phyloP scores from a whole-genome alignment of 2,888 invertebrate species.

The Acanthopleura granulata region DNA sequence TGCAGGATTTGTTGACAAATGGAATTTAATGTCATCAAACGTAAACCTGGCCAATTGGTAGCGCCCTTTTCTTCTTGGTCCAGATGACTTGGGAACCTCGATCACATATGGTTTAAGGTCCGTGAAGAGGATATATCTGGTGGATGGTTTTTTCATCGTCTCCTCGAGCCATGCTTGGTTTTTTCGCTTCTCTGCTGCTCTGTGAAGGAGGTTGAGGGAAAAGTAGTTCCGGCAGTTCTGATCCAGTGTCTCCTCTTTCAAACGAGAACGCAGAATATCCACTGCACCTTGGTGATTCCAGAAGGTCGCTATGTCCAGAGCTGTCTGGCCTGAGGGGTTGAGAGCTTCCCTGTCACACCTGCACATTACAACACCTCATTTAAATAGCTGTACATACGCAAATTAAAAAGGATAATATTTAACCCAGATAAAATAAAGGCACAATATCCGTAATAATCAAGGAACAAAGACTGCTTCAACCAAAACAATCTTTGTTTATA shows the following conservation, averaged over 20 bases:
- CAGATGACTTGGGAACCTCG: conserved; percentile 23
- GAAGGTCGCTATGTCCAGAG: conserved; percentile 64
- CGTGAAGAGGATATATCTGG: conserved; percentile 60
- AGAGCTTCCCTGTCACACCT: conserved; percentile 58
- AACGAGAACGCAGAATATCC: conserved; percentile 38
- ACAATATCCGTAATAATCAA: too few relatives aligned
- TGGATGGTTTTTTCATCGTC: conserved; percentile 41
- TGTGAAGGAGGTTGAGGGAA: conserved; percentile 56
- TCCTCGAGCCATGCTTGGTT: conserved; percentile 58
- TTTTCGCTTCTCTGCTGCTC: conserved; percentile 61
- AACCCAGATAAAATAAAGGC: too few relatives aligned
- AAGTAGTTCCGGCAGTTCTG: conserved; percentile 59
- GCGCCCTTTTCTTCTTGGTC: conserved; percentile 31
- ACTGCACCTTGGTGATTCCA: conserved; percentile 61
- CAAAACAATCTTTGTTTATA: too few relatives aligned
- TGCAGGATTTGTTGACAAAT: conserved; percentile 42
- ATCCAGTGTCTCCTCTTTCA: conserved; percentile 23
- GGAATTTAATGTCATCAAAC: conserved; percentile 42
- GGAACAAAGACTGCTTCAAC: too few relatives aligned
- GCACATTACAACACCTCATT: not conserved
- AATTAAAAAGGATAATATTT: too few relatives aligned
- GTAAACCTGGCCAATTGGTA: conserved; percentile 41
- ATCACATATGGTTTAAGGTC: conserved; percentile 50
- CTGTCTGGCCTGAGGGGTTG: conserved; percentile 66
- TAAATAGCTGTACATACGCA: too few relatives aligned